A percentile compares a stretch with the other conserved stretches of the same genome.
Evolutionary conservation across 1,140 invertebrate species (phyloP).

Genomic region (Ceratina japonica): DNA sequence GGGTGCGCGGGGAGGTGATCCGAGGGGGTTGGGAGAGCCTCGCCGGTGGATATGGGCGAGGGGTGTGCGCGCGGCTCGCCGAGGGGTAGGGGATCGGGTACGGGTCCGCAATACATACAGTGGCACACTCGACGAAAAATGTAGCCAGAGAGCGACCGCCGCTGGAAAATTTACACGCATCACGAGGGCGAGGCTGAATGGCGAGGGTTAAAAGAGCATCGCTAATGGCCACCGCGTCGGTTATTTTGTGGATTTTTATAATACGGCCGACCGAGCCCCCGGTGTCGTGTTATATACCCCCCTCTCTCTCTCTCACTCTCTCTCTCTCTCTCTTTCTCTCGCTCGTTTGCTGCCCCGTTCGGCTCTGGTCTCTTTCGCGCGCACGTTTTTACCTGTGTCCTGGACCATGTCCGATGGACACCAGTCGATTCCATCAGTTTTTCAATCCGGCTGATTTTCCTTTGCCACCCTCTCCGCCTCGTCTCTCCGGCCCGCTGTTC

Average conservation of each 20-base stretch:
- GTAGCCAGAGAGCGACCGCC: constrained; percentile 76
- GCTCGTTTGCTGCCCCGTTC: too few species aligned
- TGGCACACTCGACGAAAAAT: constrained; percentile 78
- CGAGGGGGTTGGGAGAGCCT: constrained; percentile 42
- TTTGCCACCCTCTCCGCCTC: constrained; percentile 8
- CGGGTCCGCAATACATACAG: constrained; percentile 62
- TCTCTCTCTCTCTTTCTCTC: too few species aligned
- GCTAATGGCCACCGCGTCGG: constrained; percentile 79
- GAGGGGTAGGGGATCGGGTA: constrained; percentile 49
- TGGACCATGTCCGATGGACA: constrained; percentile 10
- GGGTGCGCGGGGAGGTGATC: constrained; percentile 43
- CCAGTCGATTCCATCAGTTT: constrained; percentile 55
- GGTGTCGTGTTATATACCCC: constrained; percentile 1
- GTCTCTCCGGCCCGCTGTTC: background rate
- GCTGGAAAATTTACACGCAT: constrained; percentile 80
- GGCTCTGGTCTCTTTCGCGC: background rate
- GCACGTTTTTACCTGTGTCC: constrained; percentile 29
- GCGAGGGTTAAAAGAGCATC: constrained; percentile 79
- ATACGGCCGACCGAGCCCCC: constrained; percentile 64
- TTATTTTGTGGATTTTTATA: constrained; percentile 81
- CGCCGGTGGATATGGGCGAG: constrained; percentile 53
- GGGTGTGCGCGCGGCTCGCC: constrained; percentile 43
- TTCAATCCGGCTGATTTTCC: constrained; percentile 51
- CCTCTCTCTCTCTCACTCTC: constrained; percentile 16
- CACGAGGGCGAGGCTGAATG: constrained; percentile 76